Evolutionary conservation across 2,113 vertebrate genomes (phyloP).

Genomic region (Zosterops japonicus): DNA sequence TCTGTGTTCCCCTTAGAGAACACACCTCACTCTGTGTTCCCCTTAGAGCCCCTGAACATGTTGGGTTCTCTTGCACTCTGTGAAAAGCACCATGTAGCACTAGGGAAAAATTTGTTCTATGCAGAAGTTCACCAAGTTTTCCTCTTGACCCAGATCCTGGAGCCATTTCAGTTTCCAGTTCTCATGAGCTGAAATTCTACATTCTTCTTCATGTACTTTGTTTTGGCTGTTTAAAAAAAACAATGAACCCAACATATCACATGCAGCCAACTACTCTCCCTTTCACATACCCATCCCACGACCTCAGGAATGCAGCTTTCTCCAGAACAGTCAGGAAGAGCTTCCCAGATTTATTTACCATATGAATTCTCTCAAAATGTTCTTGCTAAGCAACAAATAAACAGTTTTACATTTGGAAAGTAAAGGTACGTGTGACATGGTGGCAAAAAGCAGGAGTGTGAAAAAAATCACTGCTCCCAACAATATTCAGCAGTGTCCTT

Average conservation of each 20-base stretch:
- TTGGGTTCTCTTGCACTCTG: background rate
- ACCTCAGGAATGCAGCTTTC: conserved; percentile 15
- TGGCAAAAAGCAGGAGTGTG: background rate
- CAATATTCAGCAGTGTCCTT: background rate
- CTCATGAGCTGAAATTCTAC: background rate
- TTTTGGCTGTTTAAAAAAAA: background rate
- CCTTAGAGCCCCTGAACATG: background rate
- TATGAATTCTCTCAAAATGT: background rate
- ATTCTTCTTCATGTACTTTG: background rate
- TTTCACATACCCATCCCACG: background rate
- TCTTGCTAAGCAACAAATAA: background rate
- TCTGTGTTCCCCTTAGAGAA: background rate
- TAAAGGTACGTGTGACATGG: background rate
- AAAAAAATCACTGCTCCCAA: conserved; percentile 10
- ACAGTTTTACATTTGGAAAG: background rate
- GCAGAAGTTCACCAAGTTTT: background rate
- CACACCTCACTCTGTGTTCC: background rate
- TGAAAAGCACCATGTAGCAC: background rate
- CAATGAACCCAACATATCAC: background rate
- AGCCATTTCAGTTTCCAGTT: background rate
- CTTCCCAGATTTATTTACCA: background rate
- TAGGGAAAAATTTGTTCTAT: background rate
- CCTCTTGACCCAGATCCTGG: background rate
- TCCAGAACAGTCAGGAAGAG: background rate
- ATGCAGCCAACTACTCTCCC: background rate